Conservation (phyloP, 2,797 vertebrate genomes). For the Sebastes glaucus region DNA sequence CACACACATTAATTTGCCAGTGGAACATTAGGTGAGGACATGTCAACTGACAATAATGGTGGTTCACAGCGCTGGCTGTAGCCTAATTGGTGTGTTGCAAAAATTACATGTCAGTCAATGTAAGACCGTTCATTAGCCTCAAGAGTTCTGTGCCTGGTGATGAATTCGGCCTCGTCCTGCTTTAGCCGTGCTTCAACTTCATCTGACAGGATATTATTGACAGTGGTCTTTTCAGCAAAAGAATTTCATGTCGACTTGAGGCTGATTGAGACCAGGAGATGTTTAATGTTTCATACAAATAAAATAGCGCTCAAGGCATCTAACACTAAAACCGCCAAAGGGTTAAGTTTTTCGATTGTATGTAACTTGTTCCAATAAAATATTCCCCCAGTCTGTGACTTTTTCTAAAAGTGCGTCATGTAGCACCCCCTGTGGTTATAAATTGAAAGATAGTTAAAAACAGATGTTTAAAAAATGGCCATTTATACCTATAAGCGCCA, state of each 20-base stretch:
- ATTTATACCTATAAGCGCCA: neutral
- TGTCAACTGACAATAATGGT: conserved; percentile 58
- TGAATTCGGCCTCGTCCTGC: conserved; percentile 39
- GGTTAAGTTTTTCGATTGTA: neutral
- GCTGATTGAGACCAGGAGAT: conserved; percentile 16
- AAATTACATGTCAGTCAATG: conserved; percentile 66
- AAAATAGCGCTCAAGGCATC: neutral
- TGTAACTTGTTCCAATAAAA: neutral
- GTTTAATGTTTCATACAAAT: conserved; percentile 3
- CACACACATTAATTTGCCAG: conserved; percentile 25
- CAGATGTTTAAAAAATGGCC: neutral
- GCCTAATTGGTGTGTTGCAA: conserved; percentile 71
- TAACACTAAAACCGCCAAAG: neutral
- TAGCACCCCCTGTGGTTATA: neutral
- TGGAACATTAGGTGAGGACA: conserved; percentile 50
- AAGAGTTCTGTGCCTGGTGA: conserved; percentile 38
- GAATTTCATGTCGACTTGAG: neutral
- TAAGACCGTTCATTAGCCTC: conserved; percentile 68
- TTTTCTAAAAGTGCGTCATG: neutral
- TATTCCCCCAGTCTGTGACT: neutral
- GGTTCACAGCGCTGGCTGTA: conserved; percentile 35
- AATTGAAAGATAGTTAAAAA: neutral
- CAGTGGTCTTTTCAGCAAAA: conserved; percentile 12
- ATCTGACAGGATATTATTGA: conserved; percentile 45
- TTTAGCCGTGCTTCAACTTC: conserved; percentile 28